Evolutionary conservation across 2,113 vertebrate genomes (phyloP), one percentile per base, ranked within the genome.

Genomic region (Hemibagrus wyckioides): DNA sequence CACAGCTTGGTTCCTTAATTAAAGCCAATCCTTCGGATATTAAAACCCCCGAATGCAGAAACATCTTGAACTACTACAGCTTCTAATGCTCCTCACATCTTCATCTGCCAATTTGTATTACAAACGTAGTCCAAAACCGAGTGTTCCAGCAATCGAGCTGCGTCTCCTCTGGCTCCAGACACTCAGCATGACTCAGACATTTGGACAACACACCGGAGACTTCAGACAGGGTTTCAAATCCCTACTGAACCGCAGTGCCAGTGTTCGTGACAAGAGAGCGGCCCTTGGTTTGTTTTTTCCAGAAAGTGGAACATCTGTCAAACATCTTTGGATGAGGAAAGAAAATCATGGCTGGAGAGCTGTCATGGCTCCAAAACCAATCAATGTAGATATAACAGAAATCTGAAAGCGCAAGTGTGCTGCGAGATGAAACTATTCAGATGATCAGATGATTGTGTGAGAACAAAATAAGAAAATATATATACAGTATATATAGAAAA

Each of bases 251-350:
- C 2, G 6, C 15, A 17, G 21, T 59, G 79, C 8, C 52, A 56
- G 33, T 59, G 79, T 81, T 41, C 21, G 79, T 59, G 56, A 28
- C 54, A 41, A 59, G 30, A 80, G 30, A 57, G 19, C 30, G 11
- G 19, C 52, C 23, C 30, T 25, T 56, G 50, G 10, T 48, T 48
- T 50, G 73, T 67, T 75, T 59, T 77, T 54, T 67, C 14, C 36
- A 76, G 36, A 86, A 86, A 82, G 52, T 63, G 73, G 39, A 82
- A 71, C 77, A 67, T 33, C 80, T 85, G 82, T 69, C 86, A 87
- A 73, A 87, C 77, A 85, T 89, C 86, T 28, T 36, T 9, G 65
- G 50, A 52, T 33, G 13, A 77, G 54, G 11, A 54, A 63, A 39
- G 48, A 54, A 23, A 84, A 87, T 65, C 82, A 73, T 44, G 77